Base-by-base conservation (phyloP, 2,113 vertebrate species). In the Talpa occidentalis region DNA sequence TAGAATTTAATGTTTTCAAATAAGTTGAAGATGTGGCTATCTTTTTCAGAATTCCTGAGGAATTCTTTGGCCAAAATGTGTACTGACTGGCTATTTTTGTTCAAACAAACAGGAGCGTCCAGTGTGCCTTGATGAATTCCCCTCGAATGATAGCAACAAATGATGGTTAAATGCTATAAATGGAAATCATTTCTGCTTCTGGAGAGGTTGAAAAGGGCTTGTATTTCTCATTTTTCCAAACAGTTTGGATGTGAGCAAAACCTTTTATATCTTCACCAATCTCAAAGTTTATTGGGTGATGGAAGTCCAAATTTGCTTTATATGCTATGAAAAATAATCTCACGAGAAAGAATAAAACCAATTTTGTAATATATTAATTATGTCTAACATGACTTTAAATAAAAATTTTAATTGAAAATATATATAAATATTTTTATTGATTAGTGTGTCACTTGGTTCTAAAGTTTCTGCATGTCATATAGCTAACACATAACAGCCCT, bases 81-180 rank as follows among this genome's bases (percentile, higher is more conserved):
- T 40, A 56, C 10, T 37, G 74, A 28, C 28, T 76, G 70, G 30
- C 32, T 74, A 78, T 87, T 88, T 88, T 76, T 79, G 8, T 82
- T 74, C 47, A 74, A 88, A 76, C 42, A 93, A 92, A 84, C 37
- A 77, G 64, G 81, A 88, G 69, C 24, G 90, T 69, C n/a, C 81
- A 11, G 88, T 76, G 2, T 88, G 86, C 10, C 30, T 84, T 79
- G 62, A 10, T 88, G 32, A 94, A 64, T 12, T 35, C 24, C 60
- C 47, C 12, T 73, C 32, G 80, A 88, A 80, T 15, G 10, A 30
- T 54, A 80, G 67, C 77, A 88, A 87, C 60, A 24, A 79, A 69
- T 91, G 91, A 47, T 32, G 32, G 32, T 30, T 90, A 90, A 86
- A 73, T 79, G 64, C 2, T 35, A 74, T 35, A 22, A 44, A 12